Evolutionary conservation across 2,113 vertebrate species (phyloP).

Genomic region (Anarhynchus alexandrinus): DNA sequence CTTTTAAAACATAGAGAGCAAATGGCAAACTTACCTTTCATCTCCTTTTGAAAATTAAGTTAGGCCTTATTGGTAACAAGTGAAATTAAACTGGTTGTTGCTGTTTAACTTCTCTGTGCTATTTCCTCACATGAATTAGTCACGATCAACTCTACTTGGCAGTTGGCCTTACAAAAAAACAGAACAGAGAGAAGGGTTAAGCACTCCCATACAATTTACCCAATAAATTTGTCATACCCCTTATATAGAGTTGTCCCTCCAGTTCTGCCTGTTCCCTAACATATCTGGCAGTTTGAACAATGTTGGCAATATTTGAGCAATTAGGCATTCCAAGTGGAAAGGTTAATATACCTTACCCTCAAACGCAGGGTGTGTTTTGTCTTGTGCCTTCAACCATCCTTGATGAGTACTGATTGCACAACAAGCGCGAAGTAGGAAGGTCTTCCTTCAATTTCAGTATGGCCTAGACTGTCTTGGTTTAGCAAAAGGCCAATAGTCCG

Average conservation of each 20-base stretch:
- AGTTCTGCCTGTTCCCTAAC: slow-evolving; percentile 73
- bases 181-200: slow-evolving; percentile 61
- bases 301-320: slow-evolving; percentile 66
- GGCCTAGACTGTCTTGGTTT: slow-evolving; percentile 40
- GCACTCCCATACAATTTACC: slow-evolving; percentile 72
- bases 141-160: slow-evolving; percentile 42
- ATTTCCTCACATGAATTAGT: slow-evolving; percentile 61
- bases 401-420: slow-evolving; percentile 62
- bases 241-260: slow-evolving; percentile 78
- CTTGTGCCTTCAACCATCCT: slow-evolving; percentile 65
- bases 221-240: slow-evolving; percentile 70
- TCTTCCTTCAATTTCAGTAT: slow-evolving; percentile 52
- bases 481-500: background rate
- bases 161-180: slow-evolving; percentile 43
- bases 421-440: slow-evolving; percentile 62
- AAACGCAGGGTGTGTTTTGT: slow-evolving; percentile 60
- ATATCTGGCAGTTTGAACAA: slow-evolving; percentile 54
- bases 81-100: slow-evolving; percentile 60
- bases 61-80: slow-evolving; percentile 21
- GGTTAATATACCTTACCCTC: slow-evolving; percentile 52
- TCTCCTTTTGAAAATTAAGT: slow-evolving; percentile 14
- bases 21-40: background rate
- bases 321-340: slow-evolving; percentile 72
- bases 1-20: slow-evolving; percentile 7
- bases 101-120: background rate